Evolutionary conservation across 1,140 invertebrate species (phyloP).

Genomic region (Paracyclopina nana): DNA sequence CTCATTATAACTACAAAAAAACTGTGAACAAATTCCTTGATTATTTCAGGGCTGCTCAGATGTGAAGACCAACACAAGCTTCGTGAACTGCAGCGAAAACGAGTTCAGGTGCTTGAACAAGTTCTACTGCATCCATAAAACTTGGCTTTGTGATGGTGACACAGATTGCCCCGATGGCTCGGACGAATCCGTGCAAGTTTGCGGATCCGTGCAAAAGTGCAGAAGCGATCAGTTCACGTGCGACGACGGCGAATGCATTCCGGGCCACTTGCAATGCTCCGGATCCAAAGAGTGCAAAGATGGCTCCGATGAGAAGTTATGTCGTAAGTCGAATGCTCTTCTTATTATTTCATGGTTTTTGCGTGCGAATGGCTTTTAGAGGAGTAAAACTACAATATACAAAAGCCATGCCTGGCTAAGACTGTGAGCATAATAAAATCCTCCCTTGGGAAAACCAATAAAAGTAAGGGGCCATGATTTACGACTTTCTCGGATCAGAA

Average conservation of each 20-base stretch:
- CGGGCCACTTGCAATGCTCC: slow-evolving; percentile 57
- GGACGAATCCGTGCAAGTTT: slow-evolving; percentile 21
- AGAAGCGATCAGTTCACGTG: slow-evolving; percentile 16
- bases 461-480: too few relatives aligned
- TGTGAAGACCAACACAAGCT: too few relatives aligned
- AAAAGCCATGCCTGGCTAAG: too few relatives aligned
- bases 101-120: slow-evolving; percentile 20
- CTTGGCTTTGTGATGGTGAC: slow-evolving; percentile 32
- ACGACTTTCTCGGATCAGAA: too few relatives aligned
- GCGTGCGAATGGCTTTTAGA: too few relatives aligned
- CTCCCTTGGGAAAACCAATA: too few relatives aligned
- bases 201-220: slow-evolving; percentile 13
- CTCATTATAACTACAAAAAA: too few relatives aligned
- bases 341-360: background rate
- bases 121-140: slow-evolving; percentile 27
- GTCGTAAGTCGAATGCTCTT: slow-evolving; percentile 33
- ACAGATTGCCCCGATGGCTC: slow-evolving; percentile 28
- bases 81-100: background rate
- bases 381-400: too few relatives aligned
- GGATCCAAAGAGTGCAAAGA: slow-evolving; percentile 56
- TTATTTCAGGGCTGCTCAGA: background rate
- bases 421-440: too few relatives aligned
- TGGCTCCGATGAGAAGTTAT: slow-evolving; percentile 54
- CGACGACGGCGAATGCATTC: slow-evolving; percentile 44
- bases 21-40: background rate